phyloP scores from a whole-genome alignment of 2,113 vertebrate species.

The Cyprinodon tularosa region DNA sequence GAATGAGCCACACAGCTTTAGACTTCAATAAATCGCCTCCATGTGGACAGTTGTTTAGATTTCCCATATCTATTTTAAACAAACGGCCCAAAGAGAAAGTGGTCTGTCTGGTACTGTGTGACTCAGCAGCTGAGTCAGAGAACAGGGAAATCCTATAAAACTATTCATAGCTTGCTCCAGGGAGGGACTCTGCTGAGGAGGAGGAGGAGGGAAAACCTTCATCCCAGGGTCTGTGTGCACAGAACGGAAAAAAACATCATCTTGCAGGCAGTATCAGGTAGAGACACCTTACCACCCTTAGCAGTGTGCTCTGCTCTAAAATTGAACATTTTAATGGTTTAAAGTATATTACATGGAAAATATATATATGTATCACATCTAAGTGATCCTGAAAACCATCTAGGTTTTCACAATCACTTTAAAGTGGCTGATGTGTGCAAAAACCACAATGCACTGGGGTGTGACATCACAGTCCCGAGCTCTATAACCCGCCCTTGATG shows the following conservation, averaged over 20 bases:
- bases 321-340: neutral
- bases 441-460: too few relatives aligned
- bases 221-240: neutral
- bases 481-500: too few relatives aligned
- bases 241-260: neutral
- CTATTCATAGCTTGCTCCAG: neutral
- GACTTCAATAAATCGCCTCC: neutral
- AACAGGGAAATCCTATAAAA: slow-evolving; percentile 33
- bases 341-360: neutral
- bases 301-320: neutral
- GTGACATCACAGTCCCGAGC: too few relatives aligned
- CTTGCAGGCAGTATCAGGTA: too few relatives aligned
- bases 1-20: neutral
- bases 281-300: neutral
- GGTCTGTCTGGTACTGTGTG: slow-evolving; percentile 10
- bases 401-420: too few relatives aligned
- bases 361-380: neutral
- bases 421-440: too few relatives aligned
- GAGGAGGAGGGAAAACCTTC: neutral
- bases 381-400: too few relatives aligned
- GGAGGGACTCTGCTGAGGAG: slow-evolving; percentile 5
- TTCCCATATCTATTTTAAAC: neutral
- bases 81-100: neutral
- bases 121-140: slow-evolving; percentile 49
- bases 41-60: neutral